Percentiles rank a stretch among this genome's conserved stretches.
phyloP scores from a whole-genome alignment of 1,140 invertebrate genomes.

The Phthorimaea operculella region DNA sequence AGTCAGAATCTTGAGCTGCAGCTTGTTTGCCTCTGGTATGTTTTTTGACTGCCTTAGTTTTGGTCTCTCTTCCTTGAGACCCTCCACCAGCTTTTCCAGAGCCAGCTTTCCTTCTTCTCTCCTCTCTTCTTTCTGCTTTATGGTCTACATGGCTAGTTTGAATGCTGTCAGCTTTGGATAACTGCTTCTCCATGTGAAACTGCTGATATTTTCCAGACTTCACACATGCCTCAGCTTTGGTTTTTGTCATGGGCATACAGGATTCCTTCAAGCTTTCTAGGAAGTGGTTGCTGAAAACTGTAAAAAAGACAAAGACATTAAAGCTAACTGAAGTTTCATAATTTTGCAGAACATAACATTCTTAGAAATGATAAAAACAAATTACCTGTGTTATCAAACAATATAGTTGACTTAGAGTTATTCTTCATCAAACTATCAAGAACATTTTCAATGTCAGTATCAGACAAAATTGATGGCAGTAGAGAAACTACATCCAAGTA shows the following conservation, averaged over 20 bases:
- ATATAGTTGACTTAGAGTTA: conserved; percentile 61
- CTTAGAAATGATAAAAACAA: background rate
- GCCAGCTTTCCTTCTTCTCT: conserved; percentile 87
- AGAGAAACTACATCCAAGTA: conserved; percentile 84
- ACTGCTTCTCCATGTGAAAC: conserved; percentile 71
- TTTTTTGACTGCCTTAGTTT: conserved; percentile 94
- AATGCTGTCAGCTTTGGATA: conserved; percentile 59
- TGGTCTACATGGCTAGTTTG: conserved; percentile 61
- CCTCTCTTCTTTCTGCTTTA: conserved; percentile 84
- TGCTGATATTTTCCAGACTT: conserved; percentile 76
- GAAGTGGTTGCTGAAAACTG: conserved; percentile 73
- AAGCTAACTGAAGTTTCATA: too few relatives aligned
- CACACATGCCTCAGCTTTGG: conserved; percentile 79
- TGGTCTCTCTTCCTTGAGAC: conserved; percentile 93
- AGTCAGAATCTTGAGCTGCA: conserved; percentile 69
- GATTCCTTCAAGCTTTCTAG: conserved; percentile 76
- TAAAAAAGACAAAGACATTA: conserved; percentile 29
- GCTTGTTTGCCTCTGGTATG: conserved; percentile 65
- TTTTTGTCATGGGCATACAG: conserved; percentile 75
- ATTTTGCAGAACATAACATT: too few relatives aligned
- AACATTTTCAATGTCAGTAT: conserved; percentile 80
- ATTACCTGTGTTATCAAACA: conserved; percentile 69
- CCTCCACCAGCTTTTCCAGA: conserved; percentile 90
- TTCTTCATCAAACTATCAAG: conserved; percentile 73
- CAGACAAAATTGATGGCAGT: conserved; percentile 83